These are phyloP conservation scores for Himalopsyche kuldschensis DNA, from an alignment of 2,888 invertebrate species.

Conservation along the genomic window DNA sequence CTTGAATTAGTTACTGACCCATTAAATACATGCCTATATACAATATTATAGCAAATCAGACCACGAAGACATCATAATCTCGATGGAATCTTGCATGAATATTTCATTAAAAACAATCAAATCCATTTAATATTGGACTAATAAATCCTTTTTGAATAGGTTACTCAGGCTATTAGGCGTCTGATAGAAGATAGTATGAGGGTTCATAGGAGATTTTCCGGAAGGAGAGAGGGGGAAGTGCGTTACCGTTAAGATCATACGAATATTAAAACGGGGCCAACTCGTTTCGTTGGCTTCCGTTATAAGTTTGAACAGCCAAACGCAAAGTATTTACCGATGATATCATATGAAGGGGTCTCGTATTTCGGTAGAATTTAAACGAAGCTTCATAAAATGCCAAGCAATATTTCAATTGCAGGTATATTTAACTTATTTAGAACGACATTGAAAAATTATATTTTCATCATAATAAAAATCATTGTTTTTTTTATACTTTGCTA, in stretches of 20 bases:
- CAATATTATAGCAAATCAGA: no score
- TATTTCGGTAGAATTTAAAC: conserved; percentile 26
- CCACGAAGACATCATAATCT: no score
- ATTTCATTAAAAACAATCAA: neutral
- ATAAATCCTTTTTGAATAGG: neutral
- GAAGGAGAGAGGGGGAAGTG: neutral
- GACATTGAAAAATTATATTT: neutral
- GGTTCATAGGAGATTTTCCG: neutral
- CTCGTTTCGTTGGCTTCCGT: conserved; percentile 22
- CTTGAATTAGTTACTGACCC: no score
- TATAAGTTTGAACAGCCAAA: conserved; percentile 19
- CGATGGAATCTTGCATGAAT: no score
- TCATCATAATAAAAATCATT: neutral
- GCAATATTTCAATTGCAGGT: conserved; percentile 6
- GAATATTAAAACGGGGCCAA: conserved; percentile 21
- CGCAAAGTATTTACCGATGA: conserved; percentile 28
- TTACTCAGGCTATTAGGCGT: neutral
- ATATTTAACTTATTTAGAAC: neutral
- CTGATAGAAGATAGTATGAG: neutral
- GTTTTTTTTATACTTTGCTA: no score
- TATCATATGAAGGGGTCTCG: conserved; percentile 19
- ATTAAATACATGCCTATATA: no score
- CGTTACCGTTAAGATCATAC: conserved; percentile 20
- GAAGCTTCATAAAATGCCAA: conserved; percentile 11
- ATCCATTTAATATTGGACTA: neutral